Evolutionary conservation across 2,888 invertebrate species (phyloP).

Genomic region (Drosophila leonis): DNA sequence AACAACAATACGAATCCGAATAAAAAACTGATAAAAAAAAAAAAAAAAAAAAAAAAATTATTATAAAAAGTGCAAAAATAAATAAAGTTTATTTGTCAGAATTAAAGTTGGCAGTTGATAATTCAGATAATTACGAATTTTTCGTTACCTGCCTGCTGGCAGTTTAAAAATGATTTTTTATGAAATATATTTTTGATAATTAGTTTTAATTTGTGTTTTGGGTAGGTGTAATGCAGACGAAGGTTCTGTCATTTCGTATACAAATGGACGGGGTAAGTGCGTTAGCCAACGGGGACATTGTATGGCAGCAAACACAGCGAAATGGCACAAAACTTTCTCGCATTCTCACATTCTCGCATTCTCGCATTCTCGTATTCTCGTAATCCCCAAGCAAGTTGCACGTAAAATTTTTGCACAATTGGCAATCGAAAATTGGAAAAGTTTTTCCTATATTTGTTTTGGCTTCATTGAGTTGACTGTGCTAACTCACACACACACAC

Average conservation of each 20-base stretch:
- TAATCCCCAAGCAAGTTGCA: constrained; percentile 73
- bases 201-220: constrained; percentile 44
- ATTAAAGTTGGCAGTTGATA: constrained; percentile 40
- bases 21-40: constrained; percentile 21
- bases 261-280: constrained; percentile 20
- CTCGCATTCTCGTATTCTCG: constrained; percentile 63
- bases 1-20: constrained; percentile 19
- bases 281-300: constrained; percentile 4
- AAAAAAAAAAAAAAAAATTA: neutral
- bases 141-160: constrained; percentile 13
- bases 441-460: constrained; percentile 79
- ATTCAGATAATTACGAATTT: constrained; percentile 7
- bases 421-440: constrained; percentile 81
- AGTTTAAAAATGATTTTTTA: constrained; percentile 25
- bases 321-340: constrained; percentile 71
- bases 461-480: constrained; percentile 77
- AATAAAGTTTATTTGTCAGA: constrained; percentile 37
- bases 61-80: constrained; percentile 9
- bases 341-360: constrained; percentile 50
- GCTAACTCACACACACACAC: constrained; percentile 31
- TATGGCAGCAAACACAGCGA: constrained; percentile 42
- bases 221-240: constrained; percentile 30
- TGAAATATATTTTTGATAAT: constrained; percentile 40
- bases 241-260: constrained; percentile 31
- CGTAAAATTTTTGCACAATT: constrained; percentile 74